A percentile compares a stretch with the other conserved stretches of the same genome.
These are phyloP conservation scores for Tachysurus vachellii DNA, from an alignment of 2,113 vertebrate species.

Conservation along the genomic window DNA sequence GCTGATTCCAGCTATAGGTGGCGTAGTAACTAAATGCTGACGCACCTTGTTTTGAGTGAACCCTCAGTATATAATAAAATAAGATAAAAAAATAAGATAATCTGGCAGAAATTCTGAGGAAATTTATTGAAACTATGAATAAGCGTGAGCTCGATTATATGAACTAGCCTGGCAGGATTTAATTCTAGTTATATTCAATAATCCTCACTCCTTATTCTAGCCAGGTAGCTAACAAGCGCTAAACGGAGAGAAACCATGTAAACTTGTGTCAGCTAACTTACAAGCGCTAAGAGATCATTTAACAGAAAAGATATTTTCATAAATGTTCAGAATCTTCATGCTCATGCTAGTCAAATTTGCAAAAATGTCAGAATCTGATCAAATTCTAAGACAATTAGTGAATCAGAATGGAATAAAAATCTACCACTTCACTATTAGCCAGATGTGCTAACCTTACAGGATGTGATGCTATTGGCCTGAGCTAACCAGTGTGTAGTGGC, in stretches of 20 bases:
- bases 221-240: neutral
- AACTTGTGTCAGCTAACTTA: neutral
- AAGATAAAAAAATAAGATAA: no score
- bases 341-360: neutral
- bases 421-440: no score
- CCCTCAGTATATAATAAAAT: no score
- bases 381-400: neutral
- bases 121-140: neutral
- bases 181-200: neutral
- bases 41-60: no score
- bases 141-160: neutral
- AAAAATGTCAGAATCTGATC: no score
- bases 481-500: neutral
- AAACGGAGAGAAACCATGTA: neutral
- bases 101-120: neutral
- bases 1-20: no score
- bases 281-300: neutral
- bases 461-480: no score
- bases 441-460: no score
- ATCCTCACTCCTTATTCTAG: neutral
- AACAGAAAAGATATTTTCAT: neutral
- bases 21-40: no score
- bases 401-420: no score
- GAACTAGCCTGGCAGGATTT: neutral
- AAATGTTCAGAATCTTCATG: neutral